These are phyloP conservation scores for Cephus sareptanus DNA, from an alignment of 2,888 invertebrate genomes.

Conservation along the genomic window DNA sequence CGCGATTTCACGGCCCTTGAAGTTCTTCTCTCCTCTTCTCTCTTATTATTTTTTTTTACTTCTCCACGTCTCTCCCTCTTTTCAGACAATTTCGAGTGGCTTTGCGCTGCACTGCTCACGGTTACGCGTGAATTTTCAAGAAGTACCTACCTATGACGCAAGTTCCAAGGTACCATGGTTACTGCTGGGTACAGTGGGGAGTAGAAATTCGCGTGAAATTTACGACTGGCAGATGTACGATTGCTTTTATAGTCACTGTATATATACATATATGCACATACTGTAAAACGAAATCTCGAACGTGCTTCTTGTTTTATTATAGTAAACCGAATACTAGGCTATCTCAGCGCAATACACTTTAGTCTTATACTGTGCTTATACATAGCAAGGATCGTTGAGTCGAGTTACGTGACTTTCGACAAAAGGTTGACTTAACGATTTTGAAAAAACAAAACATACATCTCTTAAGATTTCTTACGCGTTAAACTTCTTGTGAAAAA, in stretches of 20 bases:
- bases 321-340: background rate
- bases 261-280: background rate
- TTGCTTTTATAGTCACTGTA: constrained; percentile 28
- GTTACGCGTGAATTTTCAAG: background rate
- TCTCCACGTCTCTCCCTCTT: constrained; percentile 5
- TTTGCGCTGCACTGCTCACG: background rate
- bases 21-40: constrained; percentile 9
- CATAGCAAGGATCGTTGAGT: background rate
- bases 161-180: background rate
- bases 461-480: background rate
- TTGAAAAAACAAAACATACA: background rate
- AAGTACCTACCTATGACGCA: background rate
- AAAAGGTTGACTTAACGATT: background rate
- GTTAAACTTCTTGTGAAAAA: background rate
- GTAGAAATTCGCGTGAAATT: constrained; percentile 26
- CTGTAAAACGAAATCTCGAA: background rate
- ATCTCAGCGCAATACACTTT: background rate
- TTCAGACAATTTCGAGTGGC: constrained; percentile 10
- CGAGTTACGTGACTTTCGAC: background rate
- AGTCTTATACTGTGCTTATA: background rate
- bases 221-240: constrained; percentile 29
- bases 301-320: background rate
- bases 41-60: constrained; percentile 17
- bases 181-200: background rate
- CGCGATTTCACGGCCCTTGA: constrained; percentile 9